These are phyloP conservation scores for Cygnus buccinator DNA, from an alignment of 2,113 vertebrate species.

Conservation along the genomic window DNA sequence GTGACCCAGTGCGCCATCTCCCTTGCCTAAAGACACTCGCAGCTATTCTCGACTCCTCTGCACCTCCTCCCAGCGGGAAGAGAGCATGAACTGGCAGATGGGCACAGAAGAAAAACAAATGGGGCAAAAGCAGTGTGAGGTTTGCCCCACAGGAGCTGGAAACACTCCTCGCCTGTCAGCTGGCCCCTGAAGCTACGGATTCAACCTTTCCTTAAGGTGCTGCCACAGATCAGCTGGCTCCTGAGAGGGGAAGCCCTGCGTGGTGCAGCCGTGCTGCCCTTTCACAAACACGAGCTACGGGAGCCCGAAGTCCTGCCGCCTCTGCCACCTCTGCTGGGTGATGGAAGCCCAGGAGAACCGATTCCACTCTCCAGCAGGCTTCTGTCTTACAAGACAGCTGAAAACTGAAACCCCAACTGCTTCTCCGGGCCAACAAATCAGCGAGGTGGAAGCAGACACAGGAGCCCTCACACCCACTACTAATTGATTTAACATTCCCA, in stretches of 20 bases:
- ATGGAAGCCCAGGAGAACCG: background rate
- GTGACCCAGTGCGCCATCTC: background rate
- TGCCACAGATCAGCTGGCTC: background rate
- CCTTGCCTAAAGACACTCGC: background rate
- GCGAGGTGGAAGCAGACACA: background rate
- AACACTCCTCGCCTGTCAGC: background rate
- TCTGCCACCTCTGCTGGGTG: background rate
- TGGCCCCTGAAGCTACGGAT: background rate
- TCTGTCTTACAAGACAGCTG: background rate
- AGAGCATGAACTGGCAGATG: background rate
- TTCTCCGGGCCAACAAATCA: background rate
- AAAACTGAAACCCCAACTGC: background rate
- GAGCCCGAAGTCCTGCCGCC: rapidly evolving
- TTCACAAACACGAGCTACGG: background rate
- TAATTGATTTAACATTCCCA: background rate
- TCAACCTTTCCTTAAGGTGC: background rate
- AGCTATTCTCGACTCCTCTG: background rate
- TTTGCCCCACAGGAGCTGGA: background rate
- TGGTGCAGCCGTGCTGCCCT: background rate
- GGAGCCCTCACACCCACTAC: background rate
- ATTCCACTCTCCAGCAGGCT: background rate
- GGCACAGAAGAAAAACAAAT: background rate
- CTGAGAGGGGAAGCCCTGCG: rapidly evolving
- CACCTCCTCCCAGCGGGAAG: background rate
- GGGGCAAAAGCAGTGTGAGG: background rate